Evolutionary conservation across 1,140 invertebrate genomes (phyloP).

Genomic region (Zaprionus gabonicus): DNA sequence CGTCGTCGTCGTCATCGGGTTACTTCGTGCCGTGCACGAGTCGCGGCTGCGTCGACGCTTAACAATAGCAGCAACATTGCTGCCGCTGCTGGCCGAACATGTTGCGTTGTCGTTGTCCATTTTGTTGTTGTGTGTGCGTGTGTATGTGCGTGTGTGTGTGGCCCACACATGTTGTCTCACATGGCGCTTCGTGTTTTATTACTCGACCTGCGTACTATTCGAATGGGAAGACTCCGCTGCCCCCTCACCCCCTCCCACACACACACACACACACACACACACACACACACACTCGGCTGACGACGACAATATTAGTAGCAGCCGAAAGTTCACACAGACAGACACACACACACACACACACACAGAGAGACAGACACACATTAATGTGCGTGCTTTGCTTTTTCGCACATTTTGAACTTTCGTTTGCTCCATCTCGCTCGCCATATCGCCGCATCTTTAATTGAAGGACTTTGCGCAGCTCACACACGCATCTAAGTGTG

Average conservation of each 20-base stretch:
- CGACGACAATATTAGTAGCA: conserved; percentile 37
- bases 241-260: conserved; percentile 24
- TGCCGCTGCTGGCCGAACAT: conserved; percentile 71
- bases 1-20: neutral
- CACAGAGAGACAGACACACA: conserved; percentile 3
- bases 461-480: conserved; percentile 82
- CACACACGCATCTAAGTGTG: conserved; percentile 42
- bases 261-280: conserved; percentile 40
- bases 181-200: conserved; percentile 77
- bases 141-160: conserved; percentile 44
- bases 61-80: conserved; percentile 7
- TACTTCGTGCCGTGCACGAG: conserved; percentile 1
- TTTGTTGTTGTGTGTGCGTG: conserved; percentile 36
- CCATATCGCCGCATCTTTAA: conserved; percentile 67
- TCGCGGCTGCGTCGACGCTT: conserved; percentile 17
- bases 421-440: conserved; percentile 66
- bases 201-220: conserved; percentile 77
- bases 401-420: conserved; percentile 68
- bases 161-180: conserved; percentile 63
- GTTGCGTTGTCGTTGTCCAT: conserved; percentile 72
- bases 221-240: conserved; percentile 38
- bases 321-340: conserved; percentile 40
- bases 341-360: conserved; percentile 19
- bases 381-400: conserved; percentile 37
- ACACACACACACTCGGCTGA: conserved; percentile 27